Base-by-base conservation (phyloP, 2,888 invertebrate genomes). In the Caenorhabditis virilis region DNA sequence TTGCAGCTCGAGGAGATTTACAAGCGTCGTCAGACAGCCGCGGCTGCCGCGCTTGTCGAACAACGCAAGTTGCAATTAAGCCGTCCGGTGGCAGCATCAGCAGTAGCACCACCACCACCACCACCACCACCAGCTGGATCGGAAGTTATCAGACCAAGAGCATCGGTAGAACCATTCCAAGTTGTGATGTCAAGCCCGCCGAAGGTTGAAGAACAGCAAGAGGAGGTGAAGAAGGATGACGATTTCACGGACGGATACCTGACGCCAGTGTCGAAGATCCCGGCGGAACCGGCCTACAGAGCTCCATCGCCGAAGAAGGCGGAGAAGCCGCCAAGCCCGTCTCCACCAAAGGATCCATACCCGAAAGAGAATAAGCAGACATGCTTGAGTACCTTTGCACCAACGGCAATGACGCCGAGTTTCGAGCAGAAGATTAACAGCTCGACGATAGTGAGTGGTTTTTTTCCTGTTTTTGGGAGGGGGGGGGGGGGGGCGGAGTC, bases 1-100 rank as follows among this genome's bases (percentile, higher is more conserved):
- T 72, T 74, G 46, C 95, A 97, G 86, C 88, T 97, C 74, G 95
- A 97, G 84, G 93, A 95, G 83, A 86, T 97, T 76, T 83, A 87
- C 56, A 87, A 91, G 61, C 88, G 88, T 39, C 78, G 85, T 62
- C 76, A 77, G 16, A 62, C 72, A 9, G 80, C 79, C 0, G 72
- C 76, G 93, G 86, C 93, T 91, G 87, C 91, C 90, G 74, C 82
- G 18, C 89, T 93, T 78, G 88, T 95, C 77, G 90, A 78, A 41
- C 76, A 77, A 45, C 58, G 78, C 38, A 63, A 69, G 42, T 68
- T 78, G 69, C 73, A 75, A 26, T 63, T 72, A 57, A 70, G 62
- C n/a, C 59, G 61, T 25, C 25, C 33, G 25, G 23, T 38, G 1
- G 9, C 39, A 22, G 41, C 50, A 2, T 20, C 42, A 43, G 27